These are phyloP conservation scores for Pseudomyrmex cubaensis DNA, from an alignment of 1,140 invertebrate species.

Conservation along the genomic window DNA sequence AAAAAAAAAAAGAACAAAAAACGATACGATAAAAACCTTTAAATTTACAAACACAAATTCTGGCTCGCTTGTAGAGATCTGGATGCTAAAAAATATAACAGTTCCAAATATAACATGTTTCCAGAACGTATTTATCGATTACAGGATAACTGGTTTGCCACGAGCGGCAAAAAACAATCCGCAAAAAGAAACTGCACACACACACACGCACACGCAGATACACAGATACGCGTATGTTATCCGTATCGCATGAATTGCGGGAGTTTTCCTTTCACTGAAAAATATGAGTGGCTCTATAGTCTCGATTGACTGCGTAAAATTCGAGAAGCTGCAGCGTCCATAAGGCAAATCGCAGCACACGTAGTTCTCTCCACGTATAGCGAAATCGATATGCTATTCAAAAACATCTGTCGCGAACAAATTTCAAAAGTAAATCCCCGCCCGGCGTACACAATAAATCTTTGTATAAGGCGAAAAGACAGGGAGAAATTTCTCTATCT, in stretches of 20 bases:
- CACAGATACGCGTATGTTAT: background rate
- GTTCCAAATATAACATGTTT: too few relatives aligned
- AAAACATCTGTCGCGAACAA: background rate
- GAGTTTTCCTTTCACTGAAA: constrained; percentile 50
- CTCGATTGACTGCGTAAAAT: constrained; percentile 36
- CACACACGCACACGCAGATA: background rate
- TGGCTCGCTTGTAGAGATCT: background rate
- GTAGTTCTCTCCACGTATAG: background rate
- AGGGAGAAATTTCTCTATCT: background rate
- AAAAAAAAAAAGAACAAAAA: too few relatives aligned
- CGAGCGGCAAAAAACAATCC: constrained; percentile 44
- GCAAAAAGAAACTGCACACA: constrained; percentile 51
- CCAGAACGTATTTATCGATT: constrained; percentile 46
- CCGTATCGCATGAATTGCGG: constrained; percentile 20
- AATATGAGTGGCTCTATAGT: constrained; percentile 40
- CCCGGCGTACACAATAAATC: too few relatives aligned
- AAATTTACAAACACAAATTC: background rate
- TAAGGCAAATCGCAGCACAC: constrained; percentile 9
- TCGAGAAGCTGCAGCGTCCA: background rate
- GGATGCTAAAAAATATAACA: too few relatives aligned
- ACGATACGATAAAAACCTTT: background rate
- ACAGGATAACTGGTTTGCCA: constrained; percentile 18
- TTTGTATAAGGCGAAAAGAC: too few relatives aligned
- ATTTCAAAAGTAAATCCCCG: background rate
- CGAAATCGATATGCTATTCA: background rate